Conservation (phyloP, 2,113 vertebrate genomes). For the Sebastes fasciatus region DNA sequence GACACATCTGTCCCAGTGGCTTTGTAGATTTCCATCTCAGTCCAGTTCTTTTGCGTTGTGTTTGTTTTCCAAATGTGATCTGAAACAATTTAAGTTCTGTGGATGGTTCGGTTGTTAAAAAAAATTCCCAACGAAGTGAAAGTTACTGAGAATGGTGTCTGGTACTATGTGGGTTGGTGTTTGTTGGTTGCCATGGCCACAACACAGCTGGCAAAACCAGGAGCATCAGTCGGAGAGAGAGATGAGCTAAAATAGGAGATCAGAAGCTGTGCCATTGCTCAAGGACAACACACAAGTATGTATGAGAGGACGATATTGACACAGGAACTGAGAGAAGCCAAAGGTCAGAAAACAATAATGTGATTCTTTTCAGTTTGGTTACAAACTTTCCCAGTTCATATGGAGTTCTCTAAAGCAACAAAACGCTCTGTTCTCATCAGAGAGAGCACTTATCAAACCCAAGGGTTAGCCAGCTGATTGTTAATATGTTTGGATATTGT, state of each 20-base stretch:
- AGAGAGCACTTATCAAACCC: not conserved
- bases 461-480: too few species aligned
- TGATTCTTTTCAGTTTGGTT: not conserved
- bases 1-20: slow-evolving; percentile 38
- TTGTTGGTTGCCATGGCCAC: slow-evolving; percentile 34
- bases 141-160: not conserved
- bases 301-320: slow-evolving; percentile 4
- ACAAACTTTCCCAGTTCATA: not conserved
- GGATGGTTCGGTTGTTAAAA: not conserved
- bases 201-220: slow-evolving; percentile 24
- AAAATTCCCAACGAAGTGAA: not conserved
- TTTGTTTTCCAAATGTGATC: slow-evolving; percentile 2
- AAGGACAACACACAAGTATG: slow-evolving; percentile 38
- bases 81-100: not conserved
- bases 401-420: not conserved
- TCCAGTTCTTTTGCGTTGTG: not conserved
- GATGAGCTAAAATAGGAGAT: slow-evolving; percentile 50
- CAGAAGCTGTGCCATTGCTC: slow-evolving; percentile 15
- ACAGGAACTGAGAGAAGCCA: not conserved
- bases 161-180: slow-evolving; percentile 2
- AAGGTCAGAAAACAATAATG: slow-evolving; percentile 13
- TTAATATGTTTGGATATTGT: too few species aligned
- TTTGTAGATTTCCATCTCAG: slow-evolving; percentile 4
- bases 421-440: not conserved
- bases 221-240: slow-evolving; percentile 29